Conservation (phyloP, 2,888 invertebrate species). For the Ptychoptera contaminata region DNA sequence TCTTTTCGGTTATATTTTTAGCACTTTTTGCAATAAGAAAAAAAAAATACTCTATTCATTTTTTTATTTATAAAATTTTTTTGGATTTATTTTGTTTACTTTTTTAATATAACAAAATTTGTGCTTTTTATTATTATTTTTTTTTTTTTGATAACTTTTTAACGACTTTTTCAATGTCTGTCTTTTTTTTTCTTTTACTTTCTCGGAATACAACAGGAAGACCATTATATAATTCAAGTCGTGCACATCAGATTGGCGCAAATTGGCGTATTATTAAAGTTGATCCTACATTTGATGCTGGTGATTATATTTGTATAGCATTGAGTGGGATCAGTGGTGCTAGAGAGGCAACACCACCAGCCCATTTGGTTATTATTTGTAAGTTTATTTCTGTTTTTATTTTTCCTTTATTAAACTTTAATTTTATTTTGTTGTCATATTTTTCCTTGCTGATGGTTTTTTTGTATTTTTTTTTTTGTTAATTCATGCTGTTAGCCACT, state of each 20-base stretch:
- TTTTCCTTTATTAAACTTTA: not conserved
- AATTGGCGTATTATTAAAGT: slow-evolving; percentile 27
- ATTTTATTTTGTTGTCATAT: too few relatives aligned
- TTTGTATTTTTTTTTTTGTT: too few relatives aligned
- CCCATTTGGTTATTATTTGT: slow-evolving; percentile 28
- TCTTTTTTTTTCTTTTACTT: not conserved
- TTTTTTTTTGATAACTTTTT: slow-evolving; percentile 8
- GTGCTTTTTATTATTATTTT: not conserved
- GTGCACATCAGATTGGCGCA: slow-evolving; percentile 24
- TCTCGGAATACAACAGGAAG: slow-evolving; percentile 19
- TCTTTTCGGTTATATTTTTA: too few relatives aligned
- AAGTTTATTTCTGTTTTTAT: slow-evolving; percentile 15
- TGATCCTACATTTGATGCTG: slow-evolving; percentile 23
- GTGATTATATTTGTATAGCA: slow-evolving; percentile 30
- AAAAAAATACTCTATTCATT: too few relatives aligned
- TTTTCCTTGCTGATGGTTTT: too few relatives aligned
- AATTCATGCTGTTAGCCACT: too few relatives aligned
- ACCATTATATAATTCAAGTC: slow-evolving; percentile 22
- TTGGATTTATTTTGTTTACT: not conserved
- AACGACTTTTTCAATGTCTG: slow-evolving; percentile 4
- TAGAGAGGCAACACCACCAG: slow-evolving; percentile 29
- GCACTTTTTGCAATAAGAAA: too few relatives aligned
- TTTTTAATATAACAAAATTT: not conserved
- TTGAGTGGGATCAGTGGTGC: slow-evolving; percentile 27
- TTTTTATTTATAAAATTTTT: too few relatives aligned